A percentile compares a stretch with the other conserved stretches of the same genome.
Evolutionary conservation across 2,797 vertebrate species (phyloP).

Genomic region (Sebastes minor): DNA sequence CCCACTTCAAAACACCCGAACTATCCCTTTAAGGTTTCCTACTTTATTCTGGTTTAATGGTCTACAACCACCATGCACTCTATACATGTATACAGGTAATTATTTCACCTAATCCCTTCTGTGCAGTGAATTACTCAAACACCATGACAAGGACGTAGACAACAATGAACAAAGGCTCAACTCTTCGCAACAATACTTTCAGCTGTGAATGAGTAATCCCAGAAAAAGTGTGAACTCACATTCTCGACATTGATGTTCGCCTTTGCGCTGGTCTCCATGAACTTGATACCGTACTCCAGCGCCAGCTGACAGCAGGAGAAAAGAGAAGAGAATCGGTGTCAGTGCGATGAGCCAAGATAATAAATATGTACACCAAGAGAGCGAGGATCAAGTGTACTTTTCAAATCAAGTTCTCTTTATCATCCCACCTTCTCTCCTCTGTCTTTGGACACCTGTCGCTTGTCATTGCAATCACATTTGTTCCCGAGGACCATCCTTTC

Average conservation of each 20-base stretch:
- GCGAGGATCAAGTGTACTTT: not conserved
- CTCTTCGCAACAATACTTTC: not conserved
- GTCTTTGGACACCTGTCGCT: constrained; percentile 95
- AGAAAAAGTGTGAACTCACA: constrained; percentile 81
- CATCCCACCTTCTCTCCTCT: constrained; percentile 91
- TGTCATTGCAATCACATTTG: constrained; percentile 97
- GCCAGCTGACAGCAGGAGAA: constrained; percentile 84
- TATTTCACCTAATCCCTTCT: not conserved
- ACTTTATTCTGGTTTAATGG: not conserved
- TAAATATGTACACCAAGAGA: not conserved
- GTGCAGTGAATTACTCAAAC: not conserved
- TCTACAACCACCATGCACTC: not conserved
- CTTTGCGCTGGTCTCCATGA: constrained; percentile 99
- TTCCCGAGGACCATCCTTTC: constrained; percentile 98
- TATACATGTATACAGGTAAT: not conserved
- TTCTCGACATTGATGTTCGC: constrained; percentile 98
- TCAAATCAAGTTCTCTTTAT: not conserved
- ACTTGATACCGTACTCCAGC: constrained; percentile 95
- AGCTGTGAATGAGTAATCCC: not conserved
- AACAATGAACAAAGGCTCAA: not conserved
- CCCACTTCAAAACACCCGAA: no score
- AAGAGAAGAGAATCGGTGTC: not conserved
- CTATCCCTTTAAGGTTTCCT: no score
- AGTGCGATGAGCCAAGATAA: not conserved
- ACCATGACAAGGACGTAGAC: not conserved